Percentiles rank a stretch among this genome's conserved stretches.
These are phyloP conservation scores for Paramuricea clavata DNA, from an alignment of 92 coral and sea anemone genomes.

Conservation along the genomic window DNA sequence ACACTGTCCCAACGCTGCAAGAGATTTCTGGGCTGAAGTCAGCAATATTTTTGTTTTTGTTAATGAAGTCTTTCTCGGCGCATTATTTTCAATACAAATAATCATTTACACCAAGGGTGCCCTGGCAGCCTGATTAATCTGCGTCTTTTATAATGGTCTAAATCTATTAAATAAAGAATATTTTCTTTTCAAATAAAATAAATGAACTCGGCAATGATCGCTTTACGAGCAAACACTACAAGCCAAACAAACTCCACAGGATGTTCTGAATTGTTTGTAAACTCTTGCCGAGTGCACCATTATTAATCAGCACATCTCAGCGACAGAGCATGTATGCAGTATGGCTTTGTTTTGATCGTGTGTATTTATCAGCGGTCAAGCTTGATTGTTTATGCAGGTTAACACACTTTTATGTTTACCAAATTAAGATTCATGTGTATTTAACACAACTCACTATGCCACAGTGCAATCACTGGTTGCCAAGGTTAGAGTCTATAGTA, in stretches of 20 bases:
- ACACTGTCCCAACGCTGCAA: background rate
- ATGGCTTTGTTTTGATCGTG: background rate
- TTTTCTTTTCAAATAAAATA: conserved; percentile 38
- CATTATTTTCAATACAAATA: background rate
- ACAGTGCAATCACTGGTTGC: background rate
- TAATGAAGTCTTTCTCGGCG: background rate
- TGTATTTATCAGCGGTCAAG: background rate
- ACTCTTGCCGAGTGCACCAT: conserved; percentile 19
- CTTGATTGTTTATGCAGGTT: background rate
- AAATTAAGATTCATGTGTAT: background rate
- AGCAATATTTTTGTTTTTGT: background rate
- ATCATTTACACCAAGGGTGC: background rate
- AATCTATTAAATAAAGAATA: conserved; percentile 34
- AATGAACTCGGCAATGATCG: conserved; percentile 38
- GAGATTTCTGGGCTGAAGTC: background rate
- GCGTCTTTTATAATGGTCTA: conserved; percentile 13
- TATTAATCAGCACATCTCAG: conserved; percentile 30
- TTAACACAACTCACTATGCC: background rate
- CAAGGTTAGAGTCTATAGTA: no score
- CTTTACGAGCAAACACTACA: conserved; percentile 17
- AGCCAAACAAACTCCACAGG: conserved; percentile 48
- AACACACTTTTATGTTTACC: conserved; percentile 15
- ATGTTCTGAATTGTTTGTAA: conserved; percentile 20
- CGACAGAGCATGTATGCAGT: background rate
- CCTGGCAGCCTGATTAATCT: background rate